Evolutionary conservation across 1,140 invertebrate species (phyloP).

Genomic region (Pseudomyrmex gracilis): DNA sequence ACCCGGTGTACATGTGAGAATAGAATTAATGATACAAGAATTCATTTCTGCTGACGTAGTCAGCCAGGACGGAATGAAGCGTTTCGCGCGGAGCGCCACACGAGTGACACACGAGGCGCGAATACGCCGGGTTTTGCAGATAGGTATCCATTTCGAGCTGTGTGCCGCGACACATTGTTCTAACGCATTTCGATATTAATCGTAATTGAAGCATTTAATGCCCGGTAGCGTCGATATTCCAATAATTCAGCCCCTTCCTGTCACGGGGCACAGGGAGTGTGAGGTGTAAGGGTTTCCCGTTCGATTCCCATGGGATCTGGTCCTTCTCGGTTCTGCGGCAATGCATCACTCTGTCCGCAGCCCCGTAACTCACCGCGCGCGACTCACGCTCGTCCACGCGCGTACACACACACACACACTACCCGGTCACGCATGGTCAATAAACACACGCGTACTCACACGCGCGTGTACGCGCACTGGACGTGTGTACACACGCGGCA

Average conservation of each 20-base stretch:
- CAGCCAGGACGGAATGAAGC: background rate
- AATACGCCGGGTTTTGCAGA: conserved; percentile 10
- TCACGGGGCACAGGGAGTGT: conserved; percentile 78
- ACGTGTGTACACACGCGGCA: conserved; percentile 49
- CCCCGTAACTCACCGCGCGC: conserved; percentile 82
- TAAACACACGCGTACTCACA: conserved; percentile 9
- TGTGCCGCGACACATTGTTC: conserved; percentile 53
- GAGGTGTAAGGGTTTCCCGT: conserved; percentile 81
- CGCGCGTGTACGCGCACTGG: conserved; percentile 67
- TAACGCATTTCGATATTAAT: conserved; percentile 79
- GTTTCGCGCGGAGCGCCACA: background rate
- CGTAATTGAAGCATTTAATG: conserved; percentile 85
- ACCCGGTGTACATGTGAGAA: conserved; percentile 1
- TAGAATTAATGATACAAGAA: conserved; percentile 34
- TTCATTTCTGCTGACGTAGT: conserved; percentile 44
- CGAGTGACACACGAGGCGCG: background rate
- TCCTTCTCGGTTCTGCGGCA: conserved; percentile 83
- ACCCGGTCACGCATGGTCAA: conserved; percentile 13
- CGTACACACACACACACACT: conserved; percentile 48
- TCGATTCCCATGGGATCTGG: conserved; percentile 83
- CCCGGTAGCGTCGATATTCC: conserved; percentile 83
- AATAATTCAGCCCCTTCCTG: conserved; percentile 82
- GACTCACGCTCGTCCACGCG: conserved; percentile 61
- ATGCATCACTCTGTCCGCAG: conserved; percentile 86
- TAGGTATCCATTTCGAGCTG: conserved; percentile 37